These are phyloP conservation scores for Acanthosepion lycidas DNA, from an alignment of 2,888 invertebrate species.

Conservation along the genomic window DNA sequence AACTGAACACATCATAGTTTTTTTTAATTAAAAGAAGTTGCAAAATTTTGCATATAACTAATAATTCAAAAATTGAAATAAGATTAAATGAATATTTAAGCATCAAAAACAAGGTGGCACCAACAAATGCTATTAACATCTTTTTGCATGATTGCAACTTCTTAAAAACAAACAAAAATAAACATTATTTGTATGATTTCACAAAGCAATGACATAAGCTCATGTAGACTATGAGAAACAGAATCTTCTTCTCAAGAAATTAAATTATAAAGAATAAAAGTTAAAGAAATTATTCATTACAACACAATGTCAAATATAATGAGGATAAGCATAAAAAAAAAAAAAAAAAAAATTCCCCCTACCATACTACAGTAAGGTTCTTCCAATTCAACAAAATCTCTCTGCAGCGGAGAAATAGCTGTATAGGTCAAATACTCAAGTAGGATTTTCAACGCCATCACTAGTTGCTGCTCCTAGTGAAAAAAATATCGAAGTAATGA, in stretches of 20 bases:
- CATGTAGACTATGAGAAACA: not conserved
- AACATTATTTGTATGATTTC: not conserved
- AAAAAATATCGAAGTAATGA: not conserved
- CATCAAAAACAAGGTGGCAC: too few relatives aligned
- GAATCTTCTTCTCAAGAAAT: not conserved
- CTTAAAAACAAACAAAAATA: not conserved
- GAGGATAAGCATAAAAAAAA: not conserved
- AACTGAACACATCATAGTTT: too few relatives aligned
- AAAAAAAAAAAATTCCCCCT: conserved; percentile 58
- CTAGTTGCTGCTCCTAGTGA: conserved; percentile 67
- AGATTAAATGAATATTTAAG: too few relatives aligned
- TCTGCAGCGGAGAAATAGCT: conserved; percentile 88
- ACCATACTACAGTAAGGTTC: conserved; percentile 88
- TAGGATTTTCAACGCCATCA: conserved; percentile 82
- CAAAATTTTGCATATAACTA: too few relatives aligned
- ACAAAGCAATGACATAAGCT: not conserved
- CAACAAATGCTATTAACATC: too few relatives aligned
- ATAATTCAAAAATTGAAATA: too few relatives aligned
- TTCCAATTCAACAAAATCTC: conserved; percentile 86
- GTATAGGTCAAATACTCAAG: conserved; percentile 89
- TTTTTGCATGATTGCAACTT: not conserved
- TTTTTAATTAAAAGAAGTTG: too few relatives aligned
- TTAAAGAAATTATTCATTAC: too few relatives aligned
- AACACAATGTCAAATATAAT: not conserved
- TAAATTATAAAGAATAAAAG: not conserved